A percentile compares a stretch with the other conserved stretches of the same genome.
Evolutionary conservation across 1,140 invertebrate genomes (phyloP).

Genomic region (Paramacrobiotus metropolitanus): DNA sequence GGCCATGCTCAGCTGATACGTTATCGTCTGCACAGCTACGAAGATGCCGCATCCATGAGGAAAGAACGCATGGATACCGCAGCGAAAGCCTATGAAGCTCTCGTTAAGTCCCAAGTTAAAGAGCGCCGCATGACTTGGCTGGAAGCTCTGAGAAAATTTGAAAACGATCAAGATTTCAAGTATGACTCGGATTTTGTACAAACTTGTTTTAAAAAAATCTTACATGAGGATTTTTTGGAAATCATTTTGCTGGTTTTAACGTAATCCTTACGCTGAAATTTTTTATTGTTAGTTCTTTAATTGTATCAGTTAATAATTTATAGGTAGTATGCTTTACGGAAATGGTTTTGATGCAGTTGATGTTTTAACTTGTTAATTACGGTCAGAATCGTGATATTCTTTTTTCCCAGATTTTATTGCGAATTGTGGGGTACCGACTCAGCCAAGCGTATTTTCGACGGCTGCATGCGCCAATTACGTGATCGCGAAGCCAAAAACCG

Average conservation of each 20-base stretch:
- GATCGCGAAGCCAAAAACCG: neutral
- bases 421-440: neutral
- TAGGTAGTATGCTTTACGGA: too few species aligned
- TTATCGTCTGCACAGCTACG: slow-evolving; percentile 32
- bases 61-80: slow-evolving; percentile 68
- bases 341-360: neutral
- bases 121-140: neutral
- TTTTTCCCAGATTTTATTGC: slow-evolving; percentile 1
- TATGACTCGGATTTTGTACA: neutral
- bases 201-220: too few species aligned
- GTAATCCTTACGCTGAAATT: too few species aligned
- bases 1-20: slow-evolving; percentile 24
- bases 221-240: too few species aligned
- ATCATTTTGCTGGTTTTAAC: too few species aligned
- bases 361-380: too few species aligned
- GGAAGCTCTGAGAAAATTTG: neutral
- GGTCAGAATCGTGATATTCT: too few species aligned
- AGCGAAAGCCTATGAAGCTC: slow-evolving; percentile 57
- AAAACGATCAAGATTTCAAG: slow-evolving; percentile 3
- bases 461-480: neutral
- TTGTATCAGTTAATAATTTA: too few species aligned
- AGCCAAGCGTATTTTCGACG: neutral
- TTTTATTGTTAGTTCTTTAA: too few species aligned
- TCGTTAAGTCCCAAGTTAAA: slow-evolving; percentile 48
- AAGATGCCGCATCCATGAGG: slow-evolving; percentile 55